Evolutionary conservation across 2,797 vertebrate species (phyloP), one percentile per base, ranked within the genome.

Genomic region (Ceyx erithaca): DNA sequence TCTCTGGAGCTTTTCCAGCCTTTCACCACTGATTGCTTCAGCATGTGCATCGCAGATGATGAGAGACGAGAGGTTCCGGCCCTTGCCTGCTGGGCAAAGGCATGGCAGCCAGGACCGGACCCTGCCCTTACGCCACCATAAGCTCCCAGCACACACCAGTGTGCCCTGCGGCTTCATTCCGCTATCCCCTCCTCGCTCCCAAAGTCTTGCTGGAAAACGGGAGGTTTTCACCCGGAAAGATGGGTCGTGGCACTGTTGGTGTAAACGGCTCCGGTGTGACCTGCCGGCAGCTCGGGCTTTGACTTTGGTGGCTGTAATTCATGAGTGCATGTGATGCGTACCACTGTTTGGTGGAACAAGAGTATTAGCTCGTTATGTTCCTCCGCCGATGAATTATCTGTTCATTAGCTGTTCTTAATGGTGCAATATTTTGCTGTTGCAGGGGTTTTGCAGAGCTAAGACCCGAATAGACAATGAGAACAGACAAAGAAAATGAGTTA

Each of bases 341-440:
- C 7, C 31, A 6, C 28, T 22, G 4, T 72, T 31, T 6, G 33
- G 70, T 59, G n/a, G 40, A 71, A 63, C 2, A 73, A 37, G 83
- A 3, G 45, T 17, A 54, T 86, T 52, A 75, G 77, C 91, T 94
- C 62, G 17, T 92, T 43, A 37, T 21, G 31, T 54, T 84, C 78
- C 62, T 86, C 86, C 78, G 49, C 81, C 2, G 5, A 58, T 78
- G 93, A 73, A 68, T 95, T 95, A 88, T n/a, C 62, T 17, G 33
- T 62, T 94, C 91, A 89, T 90, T 95, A 95, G 52, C 59, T 71
- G 61, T 18, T 55, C 64, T 62, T 96, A 94, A 93, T 69, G 77
- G 77, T 25, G 52, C 8, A 22, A 40, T 49, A 35, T 78, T 82
- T 85, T 91, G 85, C 90, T 93, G 59, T 40, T 9, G 16, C 40